Percentiles rank a stretch among this genome's conserved stretches.
phyloP scores from a whole-genome alignment of 2,888 invertebrate species.

The Poecilus cupreus region DNA sequence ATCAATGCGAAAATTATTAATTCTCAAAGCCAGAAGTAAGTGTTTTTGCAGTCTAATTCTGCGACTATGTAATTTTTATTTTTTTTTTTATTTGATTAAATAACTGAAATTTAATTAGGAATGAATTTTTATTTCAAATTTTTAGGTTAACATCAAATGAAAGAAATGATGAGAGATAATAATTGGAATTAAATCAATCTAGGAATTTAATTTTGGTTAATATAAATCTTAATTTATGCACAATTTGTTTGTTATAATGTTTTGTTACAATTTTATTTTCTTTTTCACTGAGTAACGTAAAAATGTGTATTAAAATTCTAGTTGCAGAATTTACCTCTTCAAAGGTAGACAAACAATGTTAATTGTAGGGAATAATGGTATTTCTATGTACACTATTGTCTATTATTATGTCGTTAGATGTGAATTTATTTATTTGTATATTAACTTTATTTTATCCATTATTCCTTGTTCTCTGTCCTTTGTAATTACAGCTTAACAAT shows the following conservation, averaged over 20 bases:
- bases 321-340: conserved; percentile 11
- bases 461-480: conserved; percentile 15
- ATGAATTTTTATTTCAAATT: not conserved
- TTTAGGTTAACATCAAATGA: not conserved
- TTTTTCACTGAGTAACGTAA: not conserved
- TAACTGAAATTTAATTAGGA: not conserved
- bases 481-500: not conserved
- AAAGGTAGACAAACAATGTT: not conserved
- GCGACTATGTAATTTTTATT: conserved; percentile 3
- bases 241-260: no score
- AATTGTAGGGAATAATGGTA: conserved; percentile 13
- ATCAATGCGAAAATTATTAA: conserved; percentile 63
- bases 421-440: conserved; percentile 5
- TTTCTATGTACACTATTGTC: not conserved
- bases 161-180: not conserved
- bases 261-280: not conserved
- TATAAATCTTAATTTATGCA: no score
- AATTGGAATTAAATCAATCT: not conserved
- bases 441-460: not conserved
- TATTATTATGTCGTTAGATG: not conserved
- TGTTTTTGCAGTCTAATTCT: not conserved
- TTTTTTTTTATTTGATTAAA: no score
- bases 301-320: not conserved
- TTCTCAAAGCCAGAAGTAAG: conserved; percentile 33
- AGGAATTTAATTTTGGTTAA: no score